Percentiles rank a stretch among this genome's conserved stretches.
Conservation (phyloP, 1,140 invertebrate species). For the Dryas iulia region DNA sequence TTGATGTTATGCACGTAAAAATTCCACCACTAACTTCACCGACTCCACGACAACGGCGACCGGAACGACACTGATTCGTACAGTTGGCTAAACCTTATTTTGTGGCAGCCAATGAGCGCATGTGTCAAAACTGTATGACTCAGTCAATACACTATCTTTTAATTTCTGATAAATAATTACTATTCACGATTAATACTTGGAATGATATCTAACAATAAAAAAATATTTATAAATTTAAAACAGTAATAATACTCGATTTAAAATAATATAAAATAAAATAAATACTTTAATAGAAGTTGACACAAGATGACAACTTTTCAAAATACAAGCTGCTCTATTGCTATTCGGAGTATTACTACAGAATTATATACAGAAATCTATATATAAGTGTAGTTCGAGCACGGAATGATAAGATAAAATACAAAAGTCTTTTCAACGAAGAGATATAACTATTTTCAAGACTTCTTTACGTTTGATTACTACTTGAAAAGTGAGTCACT, state of each 20-base stretch:
- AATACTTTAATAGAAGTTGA: slow-evolving; percentile 30
- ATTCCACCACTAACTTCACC: slow-evolving; percentile 77
- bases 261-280: background rate
- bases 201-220: slow-evolving; percentile 19
- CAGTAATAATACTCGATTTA: background rate
- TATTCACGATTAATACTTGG: slow-evolving; percentile 16
- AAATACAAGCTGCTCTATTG: slow-evolving; percentile 45
- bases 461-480: slow-evolving; percentile 46
- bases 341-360: slow-evolving; percentile 38
- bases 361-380: slow-evolving; percentile 40
- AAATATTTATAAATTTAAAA: slow-evolving; percentile 8
- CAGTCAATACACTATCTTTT: slow-evolving; percentile 57
- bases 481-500: slow-evolving; percentile 68
- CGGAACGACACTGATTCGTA: slow-evolving; percentile 76
- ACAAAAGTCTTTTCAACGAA: slow-evolving; percentile 45
- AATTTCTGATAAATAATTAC: slow-evolving; percentile 20
- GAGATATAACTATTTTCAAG: slow-evolving; percentile 39
- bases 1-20: slow-evolving; percentile 78
- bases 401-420: slow-evolving; percentile 54
- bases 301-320: slow-evolving; percentile 59
- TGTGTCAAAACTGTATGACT: slow-evolving; percentile 66
- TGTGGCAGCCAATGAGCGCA: slow-evolving; percentile 70
- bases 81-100: slow-evolving; percentile 71
- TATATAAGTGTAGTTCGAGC: slow-evolving; percentile 35
- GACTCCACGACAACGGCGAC: slow-evolving; percentile 76